Conservation (phyloP, 2,888 invertebrate genomes). For the Brachylomia viminalis region DNA sequence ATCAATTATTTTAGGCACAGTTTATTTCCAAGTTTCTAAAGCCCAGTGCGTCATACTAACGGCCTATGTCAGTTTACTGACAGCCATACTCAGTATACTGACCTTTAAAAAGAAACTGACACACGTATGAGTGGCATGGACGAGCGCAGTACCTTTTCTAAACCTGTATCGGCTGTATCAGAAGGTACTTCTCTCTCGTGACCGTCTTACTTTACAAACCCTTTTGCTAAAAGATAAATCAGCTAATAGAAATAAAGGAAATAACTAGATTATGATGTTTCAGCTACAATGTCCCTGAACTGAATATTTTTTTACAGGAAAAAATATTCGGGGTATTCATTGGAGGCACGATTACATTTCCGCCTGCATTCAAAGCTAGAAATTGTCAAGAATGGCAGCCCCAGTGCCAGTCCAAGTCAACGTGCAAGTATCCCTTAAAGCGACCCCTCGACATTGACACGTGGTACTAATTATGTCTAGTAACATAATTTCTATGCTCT, state of each 20-base stretch:
- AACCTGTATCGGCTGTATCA: not conserved
- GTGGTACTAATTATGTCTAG: constrained; percentile 1
- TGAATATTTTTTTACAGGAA: constrained; percentile 91
- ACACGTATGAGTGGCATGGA: not conserved
- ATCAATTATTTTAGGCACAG: not conserved
- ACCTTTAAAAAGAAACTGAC: constrained; percentile 2
- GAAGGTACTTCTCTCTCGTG: not conserved
- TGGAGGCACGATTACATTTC: constrained; percentile 97
- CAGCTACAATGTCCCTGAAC: not conserved
- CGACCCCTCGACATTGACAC: no score
- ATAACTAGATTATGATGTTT: not conserved
- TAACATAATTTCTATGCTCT: constrained; percentile 25
- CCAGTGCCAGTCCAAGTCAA: constrained; percentile 14
- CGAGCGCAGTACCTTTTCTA: not conserved
- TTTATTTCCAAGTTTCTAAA: no score
- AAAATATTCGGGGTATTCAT: constrained; percentile 96
- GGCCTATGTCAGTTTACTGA: not conserved
- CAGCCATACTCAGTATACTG: not conserved
- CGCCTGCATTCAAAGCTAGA: constrained; percentile 94
- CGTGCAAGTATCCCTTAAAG: constrained; percentile 22
- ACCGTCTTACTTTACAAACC: not conserved
- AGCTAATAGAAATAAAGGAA: not conserved
- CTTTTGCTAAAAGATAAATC: not conserved
- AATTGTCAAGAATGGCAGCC: constrained; percentile 67
- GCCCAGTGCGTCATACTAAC: not conserved